Evolutionary conservation across 1,140 invertebrate species (phyloP), one percentile per base, ranked within the genome.

Genomic region (Drosophila serrata): DNA sequence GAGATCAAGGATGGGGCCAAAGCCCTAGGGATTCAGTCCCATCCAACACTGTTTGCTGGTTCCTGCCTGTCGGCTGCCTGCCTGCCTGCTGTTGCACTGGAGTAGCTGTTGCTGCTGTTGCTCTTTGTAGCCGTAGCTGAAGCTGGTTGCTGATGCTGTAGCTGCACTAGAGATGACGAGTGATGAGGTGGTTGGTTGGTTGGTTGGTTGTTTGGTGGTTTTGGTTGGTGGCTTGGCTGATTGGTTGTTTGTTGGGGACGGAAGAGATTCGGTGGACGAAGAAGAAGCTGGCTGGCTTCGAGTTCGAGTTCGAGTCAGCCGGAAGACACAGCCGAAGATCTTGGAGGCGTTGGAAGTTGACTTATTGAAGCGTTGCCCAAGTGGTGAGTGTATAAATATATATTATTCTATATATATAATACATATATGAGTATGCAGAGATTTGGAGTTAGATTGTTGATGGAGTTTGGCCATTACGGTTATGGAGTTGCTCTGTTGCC

Each of bases 181-280:
- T 76, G 74, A 76, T 76, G 74, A 68, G 73, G 73, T 76, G 72
- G 73, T 75, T 79, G 67, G 22, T 57, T 79, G 39, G 39, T 42
- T 42, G 39, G 15, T 40, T 40, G 55, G 24, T 67, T 78, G 65
- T 45, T 79, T 79, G n/a, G 74, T 37, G 75, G 51, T 46, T 19
- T 67, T 75, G 68, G 37, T 80, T 63, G 68, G 64, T 59, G 64
- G 77, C 72, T 78, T 62, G 67, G 51, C 51, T 77, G 55, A 31
- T 65, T 65, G 55, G 60, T 81, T 27, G 17, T 77, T 78, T 67
- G 73, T 69, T 81, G 79, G 79, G 67, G 60, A 67, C 64, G 59
- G 56, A 64, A 64, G 56, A 53, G 4, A 35, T 22, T 53, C 49
- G 49, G 31, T 53, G 31, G 31, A 53, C 49, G 51, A 13, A 55